A percentile compares a stretch with the other conserved stretches of the same genome.
These are phyloP conservation scores for Petaurus breviceps DNA, from an alignment of 2,113 vertebrate genomes.

Conservation along the genomic window DNA sequence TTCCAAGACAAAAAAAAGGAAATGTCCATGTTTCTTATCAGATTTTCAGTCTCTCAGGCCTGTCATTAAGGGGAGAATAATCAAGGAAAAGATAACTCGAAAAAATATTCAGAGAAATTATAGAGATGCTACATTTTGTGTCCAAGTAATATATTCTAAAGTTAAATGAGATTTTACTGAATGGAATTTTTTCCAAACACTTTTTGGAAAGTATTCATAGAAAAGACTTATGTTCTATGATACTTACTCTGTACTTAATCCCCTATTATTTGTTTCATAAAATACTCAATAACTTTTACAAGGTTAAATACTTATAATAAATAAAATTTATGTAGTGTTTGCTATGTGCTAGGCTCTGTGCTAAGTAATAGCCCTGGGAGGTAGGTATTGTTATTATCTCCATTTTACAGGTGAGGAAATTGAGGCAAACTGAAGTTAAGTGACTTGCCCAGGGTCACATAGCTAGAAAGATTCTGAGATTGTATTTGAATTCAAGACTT, in stretches of 20 bases:
- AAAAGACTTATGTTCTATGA: slow-evolving; percentile 37
- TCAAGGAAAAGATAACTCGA: not conserved
- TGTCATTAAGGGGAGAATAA: not conserved
- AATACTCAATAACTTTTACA: slow-evolving; percentile 47
- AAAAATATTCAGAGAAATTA: not conserved
- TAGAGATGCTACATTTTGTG: not conserved
- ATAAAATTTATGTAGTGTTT: not conserved
- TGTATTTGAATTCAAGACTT: not conserved
- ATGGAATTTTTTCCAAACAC: slow-evolving; percentile 30
- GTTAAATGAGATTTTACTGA: not conserved
- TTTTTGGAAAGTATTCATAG: slow-evolving; percentile 30
- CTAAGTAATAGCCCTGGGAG: not conserved
- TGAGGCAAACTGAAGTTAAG: not conserved
- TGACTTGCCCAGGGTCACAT: not conserved
- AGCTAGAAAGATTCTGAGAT: not conserved
- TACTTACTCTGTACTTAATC: not conserved
- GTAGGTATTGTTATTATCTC: not conserved
- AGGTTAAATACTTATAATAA: slow-evolving; percentile 10
- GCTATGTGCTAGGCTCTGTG: not conserved
- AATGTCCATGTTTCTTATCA: slow-evolving; percentile 2
- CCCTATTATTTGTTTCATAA: not conserved
- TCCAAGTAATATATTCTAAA: not conserved
- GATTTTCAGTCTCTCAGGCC: not conserved
- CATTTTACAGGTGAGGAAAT: not conserved
- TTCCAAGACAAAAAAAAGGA: slow-evolving; percentile 19